Base-by-base conservation (phyloP, 2,888 invertebrate species). In the Cheilosia vulpina region DNA sequence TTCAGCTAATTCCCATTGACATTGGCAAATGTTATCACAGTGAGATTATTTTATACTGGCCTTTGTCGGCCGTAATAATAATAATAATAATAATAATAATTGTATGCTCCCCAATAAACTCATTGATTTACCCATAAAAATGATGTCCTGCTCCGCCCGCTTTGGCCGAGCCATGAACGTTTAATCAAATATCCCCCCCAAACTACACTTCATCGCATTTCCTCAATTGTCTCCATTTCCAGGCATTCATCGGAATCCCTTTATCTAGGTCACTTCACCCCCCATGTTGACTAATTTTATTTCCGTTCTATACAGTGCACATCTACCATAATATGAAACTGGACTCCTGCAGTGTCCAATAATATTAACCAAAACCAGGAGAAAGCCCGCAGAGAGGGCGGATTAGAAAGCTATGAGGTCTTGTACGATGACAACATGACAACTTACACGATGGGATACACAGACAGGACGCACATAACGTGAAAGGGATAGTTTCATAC, bases 221-320 rank as follows among this genome's bases (percentile, higher is more conserved):
- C 53, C 73, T 68, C 73, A 60, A 80, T 79, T 84, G 84, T 80
- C 71, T 80, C 71, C 60, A 65, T 83, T 83, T 63, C 58, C 66
- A 69, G 50, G 24, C 27, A 62, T 73, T 69, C 58, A 41, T 65
- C 24, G 45, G 24, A 83, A 71, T 77, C 66, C 71, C 47, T 79
- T 72, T 76, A 80, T 80, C 71, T 80, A 41, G 80, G 84, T 80
- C 80, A 75, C 13, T 66, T 57, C 65, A 71, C 66, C 68, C 79
- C 65, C 60, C 65, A 38, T 60, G 75, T 80, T 71, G 84, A 76
- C 80, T 84, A 84, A 84, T 84, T 84, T 84, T 66, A 65, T 80
- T 71, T 80, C 60, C 60, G 69, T 34, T 65, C 50, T 38, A 34
- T 53, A 53, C 19, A 60, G 7, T 47, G 53, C 52, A 57, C 57